Percentiles rank a stretch among this genome's conserved stretches.
Conservation (phyloP, 2,113 vertebrate genomes). For the Symphodus melops region DNA sequence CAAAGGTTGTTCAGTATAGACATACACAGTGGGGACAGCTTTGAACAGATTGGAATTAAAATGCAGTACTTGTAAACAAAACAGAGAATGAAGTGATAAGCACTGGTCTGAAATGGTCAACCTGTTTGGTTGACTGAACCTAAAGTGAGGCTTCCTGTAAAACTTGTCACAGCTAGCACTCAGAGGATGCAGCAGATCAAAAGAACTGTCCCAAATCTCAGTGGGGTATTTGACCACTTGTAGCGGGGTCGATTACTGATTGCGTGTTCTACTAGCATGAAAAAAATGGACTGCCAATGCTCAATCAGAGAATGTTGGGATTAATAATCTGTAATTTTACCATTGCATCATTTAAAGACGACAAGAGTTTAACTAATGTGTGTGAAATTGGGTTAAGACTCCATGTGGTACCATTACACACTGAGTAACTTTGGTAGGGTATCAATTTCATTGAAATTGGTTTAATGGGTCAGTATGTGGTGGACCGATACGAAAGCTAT, state of each 20-base stretch:
- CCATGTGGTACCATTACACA: too few relatives aligned
- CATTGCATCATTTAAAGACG: neutral
- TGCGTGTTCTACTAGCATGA: constrained; percentile 18
- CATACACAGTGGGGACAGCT: constrained; percentile 28
- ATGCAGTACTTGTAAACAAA: constrained; percentile 27
- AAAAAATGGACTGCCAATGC: neutral
- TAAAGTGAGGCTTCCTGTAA: neutral
- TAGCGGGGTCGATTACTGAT: neutral
- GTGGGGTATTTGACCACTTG: neutral
- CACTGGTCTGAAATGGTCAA: constrained; percentile 18
- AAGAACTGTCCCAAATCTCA: constrained; percentile 15
- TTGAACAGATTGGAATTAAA: constrained; percentile 14
- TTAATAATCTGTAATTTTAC: neutral
- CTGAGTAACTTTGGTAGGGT: too few relatives aligned
- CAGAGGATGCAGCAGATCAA: constrained; percentile 3
- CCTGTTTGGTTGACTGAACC: constrained; percentile 7
- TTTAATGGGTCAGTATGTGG: too few relatives aligned
- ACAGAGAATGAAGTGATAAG: neutral
- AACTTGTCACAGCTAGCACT: constrained; percentile 5
- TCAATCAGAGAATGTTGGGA: neutral
- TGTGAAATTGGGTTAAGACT: too few relatives aligned
- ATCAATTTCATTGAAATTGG: too few relatives aligned
- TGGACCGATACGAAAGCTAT: too few relatives aligned
- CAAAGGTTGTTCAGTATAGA: constrained; percentile 6
- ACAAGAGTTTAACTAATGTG: neutral